Evolutionary conservation across 37 sponge, comb jelly and placozoan genomes (phyloP), one percentile per base, ranked within the genome.

Genomic region (Sycon ciliatum): DNA sequence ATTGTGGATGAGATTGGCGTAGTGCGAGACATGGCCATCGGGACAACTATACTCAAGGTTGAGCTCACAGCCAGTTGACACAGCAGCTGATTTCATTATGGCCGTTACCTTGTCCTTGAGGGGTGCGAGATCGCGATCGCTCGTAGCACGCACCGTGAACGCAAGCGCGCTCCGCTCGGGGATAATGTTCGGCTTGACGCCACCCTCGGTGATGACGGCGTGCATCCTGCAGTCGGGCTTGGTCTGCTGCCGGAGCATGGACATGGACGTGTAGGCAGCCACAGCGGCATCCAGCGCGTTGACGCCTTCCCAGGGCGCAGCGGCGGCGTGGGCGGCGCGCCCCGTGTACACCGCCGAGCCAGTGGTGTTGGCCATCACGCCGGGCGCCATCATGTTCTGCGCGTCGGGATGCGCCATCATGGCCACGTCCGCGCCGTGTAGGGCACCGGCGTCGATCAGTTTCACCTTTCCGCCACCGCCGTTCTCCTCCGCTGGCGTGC

Each of bases 211-310:
- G 57, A 93, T 89, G 35, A 93, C 60, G 0, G 82, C 84, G 60
- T 93, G 94, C 18, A 87, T 82, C 28, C 91, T 57, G 84, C 92
- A 89, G 27, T 38, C 18, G 54, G 94, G 94, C 72, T 83, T 89
- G 65, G 89, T 65, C 57, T 93, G 94, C 62, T 93, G 94, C 32
- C 94, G 69, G 36, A 89, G 58, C 30, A 68, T 55, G 20, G 94
- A 93, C 36, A 93, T 74, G 32, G 80, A 72, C 57, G 38, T 86
- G 65, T 93, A 93, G 28, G 92, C 94, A 57, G 72, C 52, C 26
- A 89, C 94, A 28, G 92, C 91, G 38, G 94, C 94, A 77, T 93
- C 94, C 32, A 93, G 57, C 4, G 94, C 91, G 70, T 93, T 93
- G 55, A 89, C 64, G n/a, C 94, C 94, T 39, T 85, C 84, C 84